phyloP scores from a whole-genome alignment of 2,113 vertebrate species.

The Malurus cyaneus region DNA sequence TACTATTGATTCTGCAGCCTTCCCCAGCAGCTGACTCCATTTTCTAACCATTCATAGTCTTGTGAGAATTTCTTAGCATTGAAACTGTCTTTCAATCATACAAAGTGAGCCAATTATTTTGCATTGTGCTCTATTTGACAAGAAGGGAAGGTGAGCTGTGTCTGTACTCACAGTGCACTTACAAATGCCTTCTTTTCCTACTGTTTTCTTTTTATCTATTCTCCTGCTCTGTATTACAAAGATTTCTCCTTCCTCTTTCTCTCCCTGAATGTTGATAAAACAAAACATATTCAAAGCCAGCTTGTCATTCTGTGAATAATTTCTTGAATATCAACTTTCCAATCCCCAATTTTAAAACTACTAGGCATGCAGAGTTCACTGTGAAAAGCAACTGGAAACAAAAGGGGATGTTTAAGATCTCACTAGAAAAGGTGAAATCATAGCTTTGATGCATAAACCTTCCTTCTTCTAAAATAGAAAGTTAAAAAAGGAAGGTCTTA shows the following conservation, averaged over 20 bases:
- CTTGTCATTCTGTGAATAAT: background rate
- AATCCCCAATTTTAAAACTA: background rate
- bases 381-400: background rate
- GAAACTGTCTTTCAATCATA: background rate
- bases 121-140: background rate
- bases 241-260: background rate
- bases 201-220: background rate
- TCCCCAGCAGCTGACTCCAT: background rate
- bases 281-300: background rate
- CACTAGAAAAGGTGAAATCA: background rate
- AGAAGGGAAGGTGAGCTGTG: background rate
- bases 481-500: background rate
- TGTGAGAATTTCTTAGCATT: slow-evolving; percentile 4
- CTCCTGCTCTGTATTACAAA: background rate
- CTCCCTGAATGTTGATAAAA: background rate
- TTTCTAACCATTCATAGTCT: background rate
- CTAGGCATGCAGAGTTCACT: background rate
- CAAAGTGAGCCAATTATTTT: slow-evolving; percentile 31
- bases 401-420: background rate
- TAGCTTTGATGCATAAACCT: background rate
- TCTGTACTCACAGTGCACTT: background rate
- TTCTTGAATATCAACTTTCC: background rate
- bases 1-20: slow-evolving; percentile 2
- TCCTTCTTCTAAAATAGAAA: background rate
- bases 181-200: background rate